Percentiles rank a stretch among this genome's conserved stretches.
phyloP scores from a whole-genome alignment of 2,113 vertebrate species.

The Bos javanicus region DNA sequence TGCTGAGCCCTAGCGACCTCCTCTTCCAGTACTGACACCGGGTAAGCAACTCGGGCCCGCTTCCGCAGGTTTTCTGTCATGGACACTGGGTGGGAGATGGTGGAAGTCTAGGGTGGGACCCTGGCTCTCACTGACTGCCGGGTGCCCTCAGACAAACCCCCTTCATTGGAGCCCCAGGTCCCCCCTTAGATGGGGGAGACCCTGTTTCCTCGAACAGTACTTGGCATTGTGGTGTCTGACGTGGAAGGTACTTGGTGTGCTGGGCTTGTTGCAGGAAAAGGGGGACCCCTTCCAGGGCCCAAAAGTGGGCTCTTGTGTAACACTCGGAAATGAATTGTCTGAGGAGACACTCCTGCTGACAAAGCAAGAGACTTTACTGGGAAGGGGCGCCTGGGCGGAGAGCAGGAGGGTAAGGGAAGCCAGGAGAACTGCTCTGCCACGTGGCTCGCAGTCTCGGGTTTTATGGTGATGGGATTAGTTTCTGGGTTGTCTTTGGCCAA shows the following conservation, averaged over 20 bases:
- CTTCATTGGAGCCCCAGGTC: not conserved
- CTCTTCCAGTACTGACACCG: not conserved
- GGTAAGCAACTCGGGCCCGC: not conserved
- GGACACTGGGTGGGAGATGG: not conserved
- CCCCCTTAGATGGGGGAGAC: not conserved
- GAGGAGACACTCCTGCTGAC: not conserved
- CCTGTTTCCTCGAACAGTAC: not conserved
- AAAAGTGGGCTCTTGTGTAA: not conserved
- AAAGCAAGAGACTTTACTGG: not conserved
- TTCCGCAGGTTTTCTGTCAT: not conserved
- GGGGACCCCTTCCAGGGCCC: not conserved
- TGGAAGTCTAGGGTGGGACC: not conserved
- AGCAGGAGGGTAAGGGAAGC: not conserved
- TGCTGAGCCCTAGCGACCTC: not conserved
- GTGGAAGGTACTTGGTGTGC: not conserved
- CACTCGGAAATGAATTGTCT: not conserved
- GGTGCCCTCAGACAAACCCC: not conserved
- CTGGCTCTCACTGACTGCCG: not conserved
- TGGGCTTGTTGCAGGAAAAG: not conserved
- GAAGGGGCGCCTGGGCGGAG: not conserved
- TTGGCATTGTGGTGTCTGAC: not conserved
- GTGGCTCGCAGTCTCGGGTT: rapidly evolving
- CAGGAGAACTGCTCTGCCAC: not conserved
- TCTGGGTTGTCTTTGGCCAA: not conserved
- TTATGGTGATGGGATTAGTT: not conserved